Evolutionary conservation across 2,888 invertebrate species (phyloP).

Genomic region (Mimachlamys varia): DNA sequence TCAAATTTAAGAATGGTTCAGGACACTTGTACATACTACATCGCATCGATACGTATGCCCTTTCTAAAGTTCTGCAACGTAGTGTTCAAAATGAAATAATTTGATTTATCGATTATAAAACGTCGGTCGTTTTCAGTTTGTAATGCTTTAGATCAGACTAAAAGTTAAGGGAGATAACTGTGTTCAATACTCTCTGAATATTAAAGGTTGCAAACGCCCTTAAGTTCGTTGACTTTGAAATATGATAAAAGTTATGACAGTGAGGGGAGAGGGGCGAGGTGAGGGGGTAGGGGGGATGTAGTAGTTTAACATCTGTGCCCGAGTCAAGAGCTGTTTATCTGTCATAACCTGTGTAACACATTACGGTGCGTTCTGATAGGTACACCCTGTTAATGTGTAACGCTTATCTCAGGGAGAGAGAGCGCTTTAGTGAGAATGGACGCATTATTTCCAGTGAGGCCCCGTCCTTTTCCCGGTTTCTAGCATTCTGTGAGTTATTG

Average conservation of each 20-base stretch:
- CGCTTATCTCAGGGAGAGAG: not conserved
- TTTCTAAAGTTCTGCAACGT: no score
- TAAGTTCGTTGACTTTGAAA: not conserved
- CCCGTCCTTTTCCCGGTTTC: not conserved
- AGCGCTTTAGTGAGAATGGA: not conserved
- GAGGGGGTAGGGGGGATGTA: no score
- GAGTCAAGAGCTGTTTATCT: slow-evolving; percentile 15
- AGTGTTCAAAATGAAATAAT: no score
- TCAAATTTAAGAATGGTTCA: no score
- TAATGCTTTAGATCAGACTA: no score
- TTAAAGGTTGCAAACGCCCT: not conserved
- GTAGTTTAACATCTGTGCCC: not conserved
- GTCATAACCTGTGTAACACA: not conserved
- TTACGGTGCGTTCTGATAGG: not conserved
- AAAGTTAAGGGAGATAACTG: not conserved
- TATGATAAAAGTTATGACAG: not conserved
- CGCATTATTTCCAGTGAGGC: not conserved
- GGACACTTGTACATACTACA: no score
- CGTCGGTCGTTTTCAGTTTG: no score
- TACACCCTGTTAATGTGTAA: not conserved
- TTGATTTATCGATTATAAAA: no score
- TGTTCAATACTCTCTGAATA: not conserved
- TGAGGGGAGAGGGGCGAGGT: no score
- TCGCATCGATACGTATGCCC: no score
- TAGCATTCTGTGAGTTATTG: not conserved